A percentile compares a stretch with the other conserved stretches of the same genome.
Evolutionary conservation across 30 jellyfish, hydroid and myxozoan species (phyloP).

Genomic region (Haliclystus octoradiatus): DNA sequence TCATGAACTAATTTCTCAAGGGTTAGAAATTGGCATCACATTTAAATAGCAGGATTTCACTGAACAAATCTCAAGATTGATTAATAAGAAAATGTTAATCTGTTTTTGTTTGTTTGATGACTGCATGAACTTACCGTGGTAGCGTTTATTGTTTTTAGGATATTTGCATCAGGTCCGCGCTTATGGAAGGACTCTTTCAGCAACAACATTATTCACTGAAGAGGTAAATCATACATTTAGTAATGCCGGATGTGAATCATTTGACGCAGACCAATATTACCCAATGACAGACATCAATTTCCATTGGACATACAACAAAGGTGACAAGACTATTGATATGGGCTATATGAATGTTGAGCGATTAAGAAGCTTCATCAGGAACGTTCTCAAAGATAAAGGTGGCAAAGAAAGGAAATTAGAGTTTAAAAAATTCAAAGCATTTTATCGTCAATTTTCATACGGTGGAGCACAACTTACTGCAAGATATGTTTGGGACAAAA

Average conservation of each 20-base stretch:
- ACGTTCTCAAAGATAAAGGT: neutral
- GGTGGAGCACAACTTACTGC: slow-evolving; percentile 23
- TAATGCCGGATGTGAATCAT: slow-evolving; percentile 50
- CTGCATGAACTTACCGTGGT: too few relatives aligned
- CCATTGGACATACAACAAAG: slow-evolving; percentile 86
- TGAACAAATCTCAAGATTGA: too few relatives aligned
- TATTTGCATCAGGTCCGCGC: slow-evolving; percentile 85
- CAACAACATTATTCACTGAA: slow-evolving; percentile 80
- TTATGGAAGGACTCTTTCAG: slow-evolving; percentile 77
- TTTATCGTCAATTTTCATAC: neutral
- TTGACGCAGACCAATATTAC: slow-evolving; percentile 32
- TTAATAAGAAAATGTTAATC: too few relatives aligned
- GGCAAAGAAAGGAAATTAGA: neutral
- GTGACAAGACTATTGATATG: slow-evolving; percentile 81
- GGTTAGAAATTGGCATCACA: too few relatives aligned
- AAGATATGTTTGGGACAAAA: slow-evolving; percentile 16
- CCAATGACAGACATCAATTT: slow-evolving; percentile 65
- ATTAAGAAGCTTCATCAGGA: slow-evolving; percentile 2
- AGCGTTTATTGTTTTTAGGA: slow-evolving; percentile 40
- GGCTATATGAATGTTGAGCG: slow-evolving; percentile 74
- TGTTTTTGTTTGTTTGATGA: too few relatives aligned
- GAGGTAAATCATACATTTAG: slow-evolving; percentile 41
- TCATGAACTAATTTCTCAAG: too few relatives aligned
- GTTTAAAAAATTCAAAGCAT: neutral
- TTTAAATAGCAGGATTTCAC: too few relatives aligned